Base-by-base conservation (phyloP, 1,140 invertebrate species). In the Whitmania pigra region DNA sequence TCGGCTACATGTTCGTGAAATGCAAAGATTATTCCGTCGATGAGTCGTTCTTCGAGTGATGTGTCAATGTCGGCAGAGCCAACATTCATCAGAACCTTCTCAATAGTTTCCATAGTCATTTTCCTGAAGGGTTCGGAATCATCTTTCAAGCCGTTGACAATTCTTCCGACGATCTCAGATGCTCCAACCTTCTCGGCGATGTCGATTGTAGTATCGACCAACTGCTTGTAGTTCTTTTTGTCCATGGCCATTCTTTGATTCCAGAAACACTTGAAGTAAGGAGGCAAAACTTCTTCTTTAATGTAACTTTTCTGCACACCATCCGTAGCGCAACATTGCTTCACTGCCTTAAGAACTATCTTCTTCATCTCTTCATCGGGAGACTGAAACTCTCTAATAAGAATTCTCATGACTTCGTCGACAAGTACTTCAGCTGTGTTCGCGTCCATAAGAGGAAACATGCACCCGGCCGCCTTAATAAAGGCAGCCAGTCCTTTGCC, bases 351-450 rank as follows among this genome's bases (percentile, higher is more conserved):
- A 53, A 99, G 85, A 0, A 99, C 97, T 84, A 99, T 99, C 81
- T 99, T 99, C 81, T 99, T 99, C 97, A 99, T 99, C 87, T 99
- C 97, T 84, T 99, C 97, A 84, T 99, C 97, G 4, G 97, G 96
- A 66, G 95, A 98, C 81, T 97, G 94, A 81, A 99, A 99, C 84
- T 99, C 97, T 83, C 97, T 87, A 79, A 99, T 98, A 9, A 99
- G 85, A 83, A 99, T 99, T 79, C 99, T 86, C 97, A 99, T 99
- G 78, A 99, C 96, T 89, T 99, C 96, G 75, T 94, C 87, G 20
- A 96, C 99, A 81, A 96, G 95, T 79, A 99, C 99, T 83, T 99
- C 97, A 69, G 96, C n/a, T n/a, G n/a, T n/a, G n/a, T n/a, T n/a
- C n/a, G n/a, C 95, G 79, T 99, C 96, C 97, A 99, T 99, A 67